These are phyloP conservation scores for Akabosia matsudoensis DNA, from an alignment of 1,140 invertebrate genomes.

Conservation along the genomic window DNA sequence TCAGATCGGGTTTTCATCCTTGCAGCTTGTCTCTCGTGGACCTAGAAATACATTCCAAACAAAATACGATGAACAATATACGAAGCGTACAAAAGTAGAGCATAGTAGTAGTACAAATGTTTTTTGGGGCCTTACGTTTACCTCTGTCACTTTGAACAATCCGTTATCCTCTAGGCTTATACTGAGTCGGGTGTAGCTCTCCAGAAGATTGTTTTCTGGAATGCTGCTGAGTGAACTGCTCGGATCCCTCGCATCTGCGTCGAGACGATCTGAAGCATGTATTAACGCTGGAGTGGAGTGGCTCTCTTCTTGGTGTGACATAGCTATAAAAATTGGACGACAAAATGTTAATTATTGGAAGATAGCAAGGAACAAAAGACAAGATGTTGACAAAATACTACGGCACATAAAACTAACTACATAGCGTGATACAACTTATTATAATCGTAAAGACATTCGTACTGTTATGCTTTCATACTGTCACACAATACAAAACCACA, in stretches of 20 bases:
- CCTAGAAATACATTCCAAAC: constrained; percentile 56
- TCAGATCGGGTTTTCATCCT: constrained; percentile 89
- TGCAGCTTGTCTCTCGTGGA: constrained; percentile 87
- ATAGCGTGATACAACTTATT: no score
- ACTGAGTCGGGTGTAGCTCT: constrained; percentile 78
- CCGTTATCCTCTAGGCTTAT: constrained; percentile 80
- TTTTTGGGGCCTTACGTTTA: no score
- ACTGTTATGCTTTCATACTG: no score
- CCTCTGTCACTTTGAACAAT: constrained; percentile 49
- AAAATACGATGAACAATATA: not conserved
- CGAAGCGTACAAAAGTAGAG: no score
- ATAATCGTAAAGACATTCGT: no score
- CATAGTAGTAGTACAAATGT: no score
- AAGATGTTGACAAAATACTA: no score
- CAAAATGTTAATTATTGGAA: no score
- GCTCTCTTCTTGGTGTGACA: constrained; percentile 72
- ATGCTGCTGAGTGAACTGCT: constrained; percentile 70
- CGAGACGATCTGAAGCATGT: constrained; percentile 60
- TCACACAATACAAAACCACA: no score
- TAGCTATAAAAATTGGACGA: constrained; percentile 52
- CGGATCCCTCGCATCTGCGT: constrained; percentile 50
- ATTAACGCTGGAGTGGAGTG: constrained; percentile 76
- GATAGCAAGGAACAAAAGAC: no score
- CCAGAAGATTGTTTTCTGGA: constrained; percentile 75
- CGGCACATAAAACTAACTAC: not conserved